Base-by-base conservation (phyloP, 2,113 vertebrate genomes). In the Poeciliopsis prolifica region DNA sequence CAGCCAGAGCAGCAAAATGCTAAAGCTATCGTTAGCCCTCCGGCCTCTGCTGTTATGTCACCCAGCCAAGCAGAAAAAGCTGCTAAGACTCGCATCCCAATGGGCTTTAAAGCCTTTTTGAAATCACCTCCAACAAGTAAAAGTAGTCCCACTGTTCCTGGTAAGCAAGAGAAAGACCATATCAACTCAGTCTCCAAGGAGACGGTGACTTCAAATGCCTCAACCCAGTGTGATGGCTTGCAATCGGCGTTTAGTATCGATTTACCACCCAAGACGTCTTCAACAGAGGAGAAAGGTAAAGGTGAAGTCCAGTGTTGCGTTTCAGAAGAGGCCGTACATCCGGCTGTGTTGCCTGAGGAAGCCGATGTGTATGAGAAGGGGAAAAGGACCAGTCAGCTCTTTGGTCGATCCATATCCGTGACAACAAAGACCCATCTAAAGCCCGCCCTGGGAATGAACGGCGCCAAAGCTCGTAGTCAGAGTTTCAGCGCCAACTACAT, bases 401-500 rank as follows among this genome's bases (percentile, higher is more conserved):
- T 93, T 69, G 95, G 95, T 68, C 93, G 95, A 75, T 96, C 96
- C 60, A 84, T 95, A 89, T 97, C 96, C 51, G 95, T 96, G 35
- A 92, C 83, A 22, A 94, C 82, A 84, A 98, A 97, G 86, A 88
- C 96, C 0, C 95, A 96, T 76, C 86, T 96, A 12, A 98, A 97
- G 74, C 97, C 97, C 2, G 97, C 96, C 14, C 90, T 98, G 70
- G 97, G 97, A 65, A 97, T 97, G 97, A 98, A 95, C 0, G 97
- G 96, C 9, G 96, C 97, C 0, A 98, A 98, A 89, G 97, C 96
- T 44, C 96, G 97, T 0, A 98, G 97, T 84, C 97, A 97, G 93
- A 98, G 97, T 72, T 97, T 97, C 79, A 97, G 97, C n/a, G 30
- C 88, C 48, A 95, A 95, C 84, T 93, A 92, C 40, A 95, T 92